Evolutionary conservation across 2,113 vertebrate species (phyloP), one percentile per base, ranked within the genome.

Genomic region (Megaceryle torquata): DNA sequence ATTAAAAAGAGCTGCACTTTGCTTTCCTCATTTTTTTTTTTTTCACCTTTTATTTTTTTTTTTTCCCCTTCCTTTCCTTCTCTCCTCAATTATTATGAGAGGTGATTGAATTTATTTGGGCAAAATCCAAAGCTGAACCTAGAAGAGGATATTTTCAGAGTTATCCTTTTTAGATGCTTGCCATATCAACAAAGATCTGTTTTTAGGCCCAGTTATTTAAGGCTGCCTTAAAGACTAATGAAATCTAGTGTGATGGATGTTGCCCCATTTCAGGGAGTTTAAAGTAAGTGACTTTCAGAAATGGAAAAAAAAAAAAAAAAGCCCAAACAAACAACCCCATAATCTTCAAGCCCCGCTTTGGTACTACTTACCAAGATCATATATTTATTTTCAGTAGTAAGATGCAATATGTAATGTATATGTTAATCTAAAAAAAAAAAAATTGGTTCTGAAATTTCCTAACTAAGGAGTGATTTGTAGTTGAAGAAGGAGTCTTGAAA

Each of bases 51-150:
- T 15, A 15, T 19, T 44, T 29, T 8, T 7, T 19, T 24, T 15
- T 18, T 37, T 24, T 6, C 18, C 11, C 26, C 3, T 0, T 2
- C 9, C 15, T 65, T 46, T 37, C 24, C 69, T 78, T 37, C 35
- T 37, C 57, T 85, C 35, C 68, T 92, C 70, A 50, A 70, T 96
- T 85, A 93, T 88, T 90, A 97, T 41, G 85, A 96, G 92, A 94
- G 92, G 82, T 96, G 93, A 96, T 88, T 88, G 92, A 95, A 95
- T 97, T 90, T 96, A 77, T 96, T 95, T 97, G 90, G 86, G 88
- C 29, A 84, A 96, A 97, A 97, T 96, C 91, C 93, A 93, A 70
- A 77, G 91, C 89, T 76, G 90, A 97, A 97, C 68, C 91, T 85
- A 53, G 93, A 79, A 60, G 81, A 86, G 74, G 78, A 69, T 95